Base-by-base conservation (phyloP, 1,140 invertebrate genomes). In the Stegodyphus mimosarum region DNA sequence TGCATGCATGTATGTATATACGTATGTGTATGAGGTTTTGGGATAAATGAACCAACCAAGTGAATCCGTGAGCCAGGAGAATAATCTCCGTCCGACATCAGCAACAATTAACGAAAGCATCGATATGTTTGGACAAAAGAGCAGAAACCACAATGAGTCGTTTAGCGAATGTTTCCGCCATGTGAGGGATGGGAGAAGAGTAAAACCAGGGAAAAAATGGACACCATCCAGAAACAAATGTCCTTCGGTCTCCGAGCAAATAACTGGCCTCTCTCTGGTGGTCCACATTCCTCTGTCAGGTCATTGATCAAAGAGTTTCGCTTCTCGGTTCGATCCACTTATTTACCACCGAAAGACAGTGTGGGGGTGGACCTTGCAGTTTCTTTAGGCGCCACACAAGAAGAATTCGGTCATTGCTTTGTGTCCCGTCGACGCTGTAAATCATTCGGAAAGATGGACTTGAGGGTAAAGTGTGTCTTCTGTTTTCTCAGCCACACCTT, bases 121-220 rank as follows among this genome's bases (percentile, higher is more conserved):
- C 48, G 75, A 77, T 67, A 63, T 77, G 63, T 77, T 77, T 77
- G 75, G 75, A 77, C 75, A 77, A 77, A 77, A 49, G 64, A 51
- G 75, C 60, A 60, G 53, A 77, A 77, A 77, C 75, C 75, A 77
- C 75, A 77, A 77, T 77, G 75, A 77, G 75, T 77, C 75, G 67
- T 77, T 77, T 77, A 67, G 75, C 63, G 67, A 77, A 77, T 77
- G 75, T 52, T 64, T 77, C 75, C 63, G n/a, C 75, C 33, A 66
- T 51, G 13, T n/a, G n/a, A 63, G 10, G 11, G 10, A 18, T n/a
- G 2, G 51, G 10, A 6, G 52, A 33, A n/a, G 11, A 5, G n/a
- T 48, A 74, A 18, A 74, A 33, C 53, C 17, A 18, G 60, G 60
- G 18, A 60, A 72, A 60, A 60, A 74, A 74, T 74, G 53, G n/a